These are phyloP conservation scores for Amorpha juglandis DNA, from an alignment of 2,888 invertebrate genomes.

Conservation along the genomic window DNA sequence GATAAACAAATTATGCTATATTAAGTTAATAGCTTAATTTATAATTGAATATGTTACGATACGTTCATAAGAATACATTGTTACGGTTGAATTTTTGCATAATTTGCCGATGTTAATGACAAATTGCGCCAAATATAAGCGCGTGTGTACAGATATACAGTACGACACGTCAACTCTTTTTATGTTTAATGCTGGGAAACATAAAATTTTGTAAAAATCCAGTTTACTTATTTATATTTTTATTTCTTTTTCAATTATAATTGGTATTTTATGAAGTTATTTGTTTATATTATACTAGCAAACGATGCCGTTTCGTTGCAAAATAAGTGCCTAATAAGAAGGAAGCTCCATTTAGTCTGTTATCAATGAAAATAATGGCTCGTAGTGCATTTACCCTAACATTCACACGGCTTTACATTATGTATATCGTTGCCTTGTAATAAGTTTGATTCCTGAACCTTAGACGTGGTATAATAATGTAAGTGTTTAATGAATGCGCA, in stretches of 20 bases:
- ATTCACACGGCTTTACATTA: constrained; percentile 38
- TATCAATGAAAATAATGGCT: constrained; percentile 47
- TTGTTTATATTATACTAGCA: constrained; percentile 34
- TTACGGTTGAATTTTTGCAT: constrained; percentile 70
- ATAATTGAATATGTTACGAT: constrained; percentile 80
- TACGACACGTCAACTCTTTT: constrained; percentile 6
- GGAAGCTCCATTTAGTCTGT: constrained; percentile 39
- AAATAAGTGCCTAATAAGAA: constrained; percentile 27
- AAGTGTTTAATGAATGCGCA: constrained; percentile 54
- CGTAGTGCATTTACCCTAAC: constrained; percentile 33
- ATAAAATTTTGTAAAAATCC: constrained; percentile 59
- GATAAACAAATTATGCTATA: constrained; percentile 84
- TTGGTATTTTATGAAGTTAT: constrained; percentile 31
- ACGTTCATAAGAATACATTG: constrained; percentile 76
- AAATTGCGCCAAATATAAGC: constrained; percentile 62
- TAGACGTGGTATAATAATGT: constrained; percentile 50
- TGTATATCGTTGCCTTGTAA: constrained; percentile 48
- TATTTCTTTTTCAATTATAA: constrained; percentile 52
- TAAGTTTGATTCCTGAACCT: constrained; percentile 49
- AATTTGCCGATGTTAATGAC: constrained; percentile 64
- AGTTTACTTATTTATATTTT: constrained; percentile 54
- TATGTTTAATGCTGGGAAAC: constrained; percentile 54
- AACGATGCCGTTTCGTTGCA: constrained; percentile 28
- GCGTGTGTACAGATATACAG: constrained; percentile 22
- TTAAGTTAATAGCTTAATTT: constrained; percentile 84